Base-by-base conservation (phyloP, 2,888 invertebrate species). In the Laspeyria flexula region DNA sequence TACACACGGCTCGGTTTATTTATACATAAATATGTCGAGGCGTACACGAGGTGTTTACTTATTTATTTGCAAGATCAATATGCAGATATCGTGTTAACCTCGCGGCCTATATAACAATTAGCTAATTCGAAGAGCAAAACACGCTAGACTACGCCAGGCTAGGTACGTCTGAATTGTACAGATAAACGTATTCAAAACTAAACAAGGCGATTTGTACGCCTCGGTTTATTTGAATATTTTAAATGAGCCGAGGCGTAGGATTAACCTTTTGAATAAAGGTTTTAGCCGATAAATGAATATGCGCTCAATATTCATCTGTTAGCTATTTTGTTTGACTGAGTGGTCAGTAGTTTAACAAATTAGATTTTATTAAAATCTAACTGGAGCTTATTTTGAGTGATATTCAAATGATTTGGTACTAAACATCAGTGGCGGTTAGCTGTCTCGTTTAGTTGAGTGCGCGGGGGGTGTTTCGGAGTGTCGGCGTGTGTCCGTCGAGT, bases 1-100 rank as follows among this genome's bases (percentile, higher is more conserved):
- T 64, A 71, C 71, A 69, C 56, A 75, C 70, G 56, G 54, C 65
- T 31, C 37, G 23, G 4, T 35, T 37, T 42, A 38, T 39, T 3
- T 31, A 38, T 30, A 40, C 44, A 31, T 30, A 43, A 41, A 27
- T 21, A 16, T 7, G 4, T 34, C 43, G 64, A 67, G 57, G 25
- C 31, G 25, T 25, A 21, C 52, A 43, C 53, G 59, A 50, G 56
- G 59, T 23, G 29, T 37, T 55, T 55, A 29, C 48, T 33, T 40
- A 46, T 46, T 48, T 58, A 47, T 59, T 63, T 67, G 65, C 67
- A 53, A 44, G 51, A 46, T 41, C 34, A 50, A 49, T 52, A 47
- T 50, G 44, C 42, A 51, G 45, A 66, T 42, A 38, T 46, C 18
- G 51, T 45, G 34, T 3, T 39, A 44, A 25, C 39, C 67, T 35